Percentiles rank a stretch among this genome's conserved stretches.
Conservation (phyloP, 2,797 vertebrate species). For the Lepilemur septentrionalis region DNA sequence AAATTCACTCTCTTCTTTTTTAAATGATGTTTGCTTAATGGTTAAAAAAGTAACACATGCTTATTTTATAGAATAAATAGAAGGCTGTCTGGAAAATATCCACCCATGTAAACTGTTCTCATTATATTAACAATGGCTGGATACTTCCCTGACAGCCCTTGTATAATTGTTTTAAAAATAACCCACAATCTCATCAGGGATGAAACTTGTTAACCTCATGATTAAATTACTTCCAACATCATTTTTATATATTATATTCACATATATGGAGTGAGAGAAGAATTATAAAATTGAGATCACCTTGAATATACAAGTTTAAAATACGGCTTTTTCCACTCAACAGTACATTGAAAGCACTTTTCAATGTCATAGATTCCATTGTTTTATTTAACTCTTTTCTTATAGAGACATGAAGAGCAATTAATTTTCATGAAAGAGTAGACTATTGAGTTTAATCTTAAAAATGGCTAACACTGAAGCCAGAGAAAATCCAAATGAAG, state of each 20-base stretch:
- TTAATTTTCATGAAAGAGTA: not conserved
- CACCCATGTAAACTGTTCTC: too few species aligned
- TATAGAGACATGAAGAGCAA: not conserved
- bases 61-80: not conserved
- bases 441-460: not conserved
- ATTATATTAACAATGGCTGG: too few species aligned
- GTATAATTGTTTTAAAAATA: not conserved
- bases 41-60: not conserved
- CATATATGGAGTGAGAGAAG: not conserved
- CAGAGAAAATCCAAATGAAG: constrained; percentile 4
- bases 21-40: not conserved
- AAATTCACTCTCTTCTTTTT: not conserved
- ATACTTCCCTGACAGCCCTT: too few species aligned
- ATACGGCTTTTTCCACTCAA: not conserved
- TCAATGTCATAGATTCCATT: not conserved
- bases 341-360: not conserved
- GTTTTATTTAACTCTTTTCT: not conserved
- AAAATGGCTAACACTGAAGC: not conserved
- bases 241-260: not conserved
- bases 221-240: not conserved
- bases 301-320: not conserved
- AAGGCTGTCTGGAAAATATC: too few species aligned
- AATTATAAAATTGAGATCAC: not conserved
- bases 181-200: not conserved
- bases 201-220: not conserved